These are phyloP conservation scores for Scaptomyza cyrtandrae DNA, from an alignment of 2,888 invertebrate species.

Conservation along the genomic window DNA sequence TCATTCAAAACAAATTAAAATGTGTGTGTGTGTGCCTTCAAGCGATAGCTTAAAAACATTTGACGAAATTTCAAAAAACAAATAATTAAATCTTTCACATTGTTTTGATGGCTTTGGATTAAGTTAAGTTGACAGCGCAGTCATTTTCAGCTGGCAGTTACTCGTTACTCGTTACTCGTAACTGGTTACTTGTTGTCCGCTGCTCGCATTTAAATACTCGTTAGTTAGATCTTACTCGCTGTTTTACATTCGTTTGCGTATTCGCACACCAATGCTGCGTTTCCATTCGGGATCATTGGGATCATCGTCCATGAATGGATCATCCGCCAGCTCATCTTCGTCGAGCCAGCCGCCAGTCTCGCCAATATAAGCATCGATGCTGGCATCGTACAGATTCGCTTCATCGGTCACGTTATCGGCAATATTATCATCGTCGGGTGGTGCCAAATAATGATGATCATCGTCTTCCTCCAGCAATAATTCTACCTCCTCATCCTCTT, in stretches of 20 bases:
- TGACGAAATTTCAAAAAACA: constrained; percentile 40
- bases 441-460: constrained; percentile 76
- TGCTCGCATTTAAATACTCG: background rate
- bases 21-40: constrained; percentile 8
- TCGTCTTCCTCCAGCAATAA: constrained; percentile 64
- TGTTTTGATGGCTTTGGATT: constrained; percentile 1
- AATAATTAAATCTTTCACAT: constrained; percentile 38
- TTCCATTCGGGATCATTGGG: constrained; percentile 95
- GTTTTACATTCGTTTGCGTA: constrained; percentile 59
- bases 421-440: constrained; percentile 66
- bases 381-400: constrained; percentile 61
- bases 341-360: constrained; percentile 65
- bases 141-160: background rate
- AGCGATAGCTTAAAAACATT: constrained; percentile 35
- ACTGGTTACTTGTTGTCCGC: background rate
- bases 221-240: background rate
- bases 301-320: constrained; percentile 90
- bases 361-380: constrained; percentile 71
- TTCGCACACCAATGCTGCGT: constrained; percentile 62
- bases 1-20: constrained; percentile 67
- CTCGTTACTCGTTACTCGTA: background rate
- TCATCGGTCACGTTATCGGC: constrained; percentile 23
- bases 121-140: background rate
- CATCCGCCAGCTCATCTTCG: constrained; percentile 61
- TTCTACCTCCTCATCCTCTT: constrained; percentile 47